Evolutionary conservation across 2,113 vertebrate genomes (phyloP).

Genomic region (Protomyctophum bolini): DNA sequence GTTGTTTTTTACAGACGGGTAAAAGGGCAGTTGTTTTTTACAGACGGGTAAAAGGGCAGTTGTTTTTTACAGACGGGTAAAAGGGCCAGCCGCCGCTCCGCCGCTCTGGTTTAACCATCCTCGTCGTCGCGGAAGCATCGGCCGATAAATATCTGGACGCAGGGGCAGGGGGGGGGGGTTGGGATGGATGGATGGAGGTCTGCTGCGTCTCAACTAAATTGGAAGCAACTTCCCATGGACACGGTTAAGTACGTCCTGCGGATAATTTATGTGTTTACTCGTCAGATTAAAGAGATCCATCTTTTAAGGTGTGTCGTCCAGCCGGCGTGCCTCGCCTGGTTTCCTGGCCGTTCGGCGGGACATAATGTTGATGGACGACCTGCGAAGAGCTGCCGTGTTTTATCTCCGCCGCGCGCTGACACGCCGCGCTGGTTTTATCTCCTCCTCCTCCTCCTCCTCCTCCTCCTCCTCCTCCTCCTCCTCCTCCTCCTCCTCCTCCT

Average conservation of each 20-base stretch:
- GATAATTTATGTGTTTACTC: slow-evolving; percentile 62
- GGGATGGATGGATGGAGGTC: too few relatives aligned
- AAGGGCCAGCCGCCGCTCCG: too few relatives aligned
- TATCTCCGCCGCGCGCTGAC: slow-evolving; percentile 67
- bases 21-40: too few relatives aligned
- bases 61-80: too few relatives aligned
- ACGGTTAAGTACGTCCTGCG: slow-evolving; percentile 19
- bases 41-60: too few relatives aligned
- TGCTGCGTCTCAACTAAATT: slow-evolving; percentile 26
- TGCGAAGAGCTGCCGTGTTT: slow-evolving; percentile 71
- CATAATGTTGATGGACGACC: slow-evolving; percentile 77
- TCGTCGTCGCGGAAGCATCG: too few relatives aligned
- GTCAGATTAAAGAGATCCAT: slow-evolving; percentile 59
- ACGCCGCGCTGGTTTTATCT: slow-evolving; percentile 73
- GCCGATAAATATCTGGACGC: not conserved
- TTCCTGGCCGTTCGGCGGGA: slow-evolving; percentile 54
- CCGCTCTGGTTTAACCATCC: too few relatives aligned
- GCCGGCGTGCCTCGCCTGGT: slow-evolving; percentile 67
- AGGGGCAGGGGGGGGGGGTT: too few relatives aligned
- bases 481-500: not conserved
- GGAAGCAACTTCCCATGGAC: slow-evolving; percentile 24
- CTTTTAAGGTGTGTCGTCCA: slow-evolving; percentile 60
- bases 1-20: too few relatives aligned
- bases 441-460: not conserved
- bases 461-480: not conserved